A percentile compares a stretch with the other conserved stretches of the same genome.
phyloP scores from a whole-genome alignment of 2,113 vertebrate species.

The Saguinus midas region DNA sequence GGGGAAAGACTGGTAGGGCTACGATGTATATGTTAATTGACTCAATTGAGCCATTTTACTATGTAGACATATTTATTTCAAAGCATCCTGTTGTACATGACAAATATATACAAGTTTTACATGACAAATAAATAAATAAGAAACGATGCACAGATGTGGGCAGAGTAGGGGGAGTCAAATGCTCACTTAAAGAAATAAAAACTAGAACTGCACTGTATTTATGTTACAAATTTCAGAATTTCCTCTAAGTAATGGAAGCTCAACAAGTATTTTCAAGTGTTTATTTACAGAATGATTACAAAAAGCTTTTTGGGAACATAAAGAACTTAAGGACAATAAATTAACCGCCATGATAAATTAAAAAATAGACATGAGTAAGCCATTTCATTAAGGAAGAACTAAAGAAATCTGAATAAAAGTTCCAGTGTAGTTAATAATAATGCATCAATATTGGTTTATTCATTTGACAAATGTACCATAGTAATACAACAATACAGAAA shows the following conservation, averaged over 20 bases:
- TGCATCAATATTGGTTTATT: background rate
- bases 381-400: background rate
- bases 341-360: background rate
- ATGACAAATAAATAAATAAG: background rate
- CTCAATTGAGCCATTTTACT: background rate
- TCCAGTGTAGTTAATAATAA: background rate
- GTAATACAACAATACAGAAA: background rate
- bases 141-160: background rate
- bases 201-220: background rate
- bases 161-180: background rate
- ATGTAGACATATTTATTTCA: background rate
- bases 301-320: background rate
- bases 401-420: background rate
- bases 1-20: background rate
- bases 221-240: background rate
- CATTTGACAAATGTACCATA: background rate
- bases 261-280: background rate
- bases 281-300: background rate
- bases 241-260: background rate
- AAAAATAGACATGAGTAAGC: background rate
- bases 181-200: background rate
- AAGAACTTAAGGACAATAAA: background rate
- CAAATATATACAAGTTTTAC: background rate
- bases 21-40: background rate
- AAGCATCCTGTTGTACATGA: background rate